Conservation (phyloP, 2,113 vertebrate genomes). For the Sceloporus tristichus region DNA sequence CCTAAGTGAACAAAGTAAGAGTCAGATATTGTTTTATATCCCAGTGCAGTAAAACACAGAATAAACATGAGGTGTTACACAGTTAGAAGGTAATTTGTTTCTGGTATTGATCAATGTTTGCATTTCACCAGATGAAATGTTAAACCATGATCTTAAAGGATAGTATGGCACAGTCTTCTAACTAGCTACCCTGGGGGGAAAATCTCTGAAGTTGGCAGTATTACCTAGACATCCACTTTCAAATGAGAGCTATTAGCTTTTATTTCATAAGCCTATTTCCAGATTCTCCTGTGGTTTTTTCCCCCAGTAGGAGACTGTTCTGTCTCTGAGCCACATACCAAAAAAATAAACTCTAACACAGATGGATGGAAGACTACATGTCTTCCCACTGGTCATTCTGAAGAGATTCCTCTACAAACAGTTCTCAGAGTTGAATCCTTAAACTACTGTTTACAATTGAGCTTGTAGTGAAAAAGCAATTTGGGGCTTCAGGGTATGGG, state of each 20-base stretch:
- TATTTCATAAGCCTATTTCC: slow-evolving; percentile 13
- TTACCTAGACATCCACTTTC: background rate
- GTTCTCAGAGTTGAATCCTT: background rate
- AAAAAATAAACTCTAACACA: background rate
- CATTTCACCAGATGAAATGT: background rate
- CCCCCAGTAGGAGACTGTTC: background rate
- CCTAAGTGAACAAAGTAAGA: slow-evolving; percentile 37
- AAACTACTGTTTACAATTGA: background rate
- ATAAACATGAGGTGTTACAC: fast-evolving
- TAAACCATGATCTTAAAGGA: background rate
- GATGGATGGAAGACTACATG: no score
- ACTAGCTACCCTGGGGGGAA: no score
- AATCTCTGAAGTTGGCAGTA: background rate
- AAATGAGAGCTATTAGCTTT: background rate
- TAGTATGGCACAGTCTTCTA: background rate
- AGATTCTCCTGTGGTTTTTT: background rate
- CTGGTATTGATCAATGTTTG: background rate
- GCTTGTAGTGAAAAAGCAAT: background rate
- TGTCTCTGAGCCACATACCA: background rate
- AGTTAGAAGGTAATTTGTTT: background rate
- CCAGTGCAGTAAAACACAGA: background rate
- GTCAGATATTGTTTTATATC: slow-evolving; percentile 34
- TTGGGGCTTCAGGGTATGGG: background rate
- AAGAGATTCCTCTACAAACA: background rate
- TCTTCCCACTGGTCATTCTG: background rate